phyloP scores from a whole-genome alignment of 2,113 vertebrate genomes.

The Lipotes vexillifer region DNA sequence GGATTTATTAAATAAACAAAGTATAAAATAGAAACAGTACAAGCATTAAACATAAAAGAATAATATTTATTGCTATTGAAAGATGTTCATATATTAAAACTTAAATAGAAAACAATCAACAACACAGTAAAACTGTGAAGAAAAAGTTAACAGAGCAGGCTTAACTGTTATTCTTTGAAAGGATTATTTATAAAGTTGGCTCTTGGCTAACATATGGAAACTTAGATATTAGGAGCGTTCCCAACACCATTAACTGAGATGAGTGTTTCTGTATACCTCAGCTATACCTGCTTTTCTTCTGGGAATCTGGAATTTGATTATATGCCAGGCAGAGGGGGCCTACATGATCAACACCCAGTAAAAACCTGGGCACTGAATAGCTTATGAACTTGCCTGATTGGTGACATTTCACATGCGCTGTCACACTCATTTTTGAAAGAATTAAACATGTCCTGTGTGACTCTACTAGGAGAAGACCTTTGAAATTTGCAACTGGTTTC shows the following conservation, averaged over 20 bases:
- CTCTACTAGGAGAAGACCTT: not conserved
- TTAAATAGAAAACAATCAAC: not conserved
- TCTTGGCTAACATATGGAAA: not conserved
- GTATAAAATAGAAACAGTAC: not conserved
- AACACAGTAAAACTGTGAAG: not conserved
- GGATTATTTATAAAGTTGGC: not conserved
- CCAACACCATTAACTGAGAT: not conserved
- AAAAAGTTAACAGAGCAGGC: not conserved
- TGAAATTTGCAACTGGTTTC: not conserved
- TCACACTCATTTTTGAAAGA: not conserved
- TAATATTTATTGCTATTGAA: not conserved
- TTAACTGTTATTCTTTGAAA: not conserved
- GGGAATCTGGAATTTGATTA: not conserved
- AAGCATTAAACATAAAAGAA: not conserved
- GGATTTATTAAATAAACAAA: not conserved
- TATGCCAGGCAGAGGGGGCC: not conserved
- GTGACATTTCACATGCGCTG: not conserved
- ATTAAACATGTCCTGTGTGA: not conserved
- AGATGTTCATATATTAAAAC: not conserved
- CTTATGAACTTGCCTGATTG: not conserved
- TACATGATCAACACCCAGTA: not conserved
- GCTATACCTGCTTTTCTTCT: not conserved
- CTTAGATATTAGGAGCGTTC: not conserved
- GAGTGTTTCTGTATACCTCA: not conserved
- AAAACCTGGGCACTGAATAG: not conserved